Evolutionary conservation across 1,140 invertebrate species (phyloP).

Genomic region (Potamilus streckersoni): DNA sequence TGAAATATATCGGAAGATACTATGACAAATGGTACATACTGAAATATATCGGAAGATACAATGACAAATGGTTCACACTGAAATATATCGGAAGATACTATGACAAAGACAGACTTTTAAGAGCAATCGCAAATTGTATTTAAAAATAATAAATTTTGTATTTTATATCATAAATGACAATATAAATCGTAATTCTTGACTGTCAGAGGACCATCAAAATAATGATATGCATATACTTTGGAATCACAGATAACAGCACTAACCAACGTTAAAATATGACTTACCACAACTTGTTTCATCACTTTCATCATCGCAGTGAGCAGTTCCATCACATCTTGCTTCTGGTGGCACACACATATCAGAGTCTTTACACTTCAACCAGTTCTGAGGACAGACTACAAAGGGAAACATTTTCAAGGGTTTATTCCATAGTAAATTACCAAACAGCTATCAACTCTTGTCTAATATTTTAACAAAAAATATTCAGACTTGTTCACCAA

Average conservation of each 20-base stretch:
- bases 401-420: not conserved
- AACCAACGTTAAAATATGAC: not conserved
- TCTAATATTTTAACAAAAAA: too few species aligned
- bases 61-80: conserved; percentile 47
- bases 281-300: conserved; percentile 46
- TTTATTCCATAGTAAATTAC: too few species aligned
- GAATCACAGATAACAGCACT: not conserved
- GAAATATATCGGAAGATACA: too few species aligned
- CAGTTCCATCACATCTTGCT: conserved; percentile 34
- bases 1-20: too few species aligned
- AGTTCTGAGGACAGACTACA: conserved; percentile 30
- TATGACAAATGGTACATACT: conserved; percentile 48
- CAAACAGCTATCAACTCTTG: too few species aligned
- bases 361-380: conserved; percentile 29
- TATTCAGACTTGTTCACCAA: too few species aligned
- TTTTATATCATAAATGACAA: too few species aligned
- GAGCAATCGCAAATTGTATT: too few species aligned
- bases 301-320: conserved; percentile 45
- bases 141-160: too few species aligned
- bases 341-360: conserved; percentile 29
- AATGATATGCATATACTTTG: not conserved
- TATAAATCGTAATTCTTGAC: too few species aligned
- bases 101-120: not conserved
- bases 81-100: conserved; percentile 7
- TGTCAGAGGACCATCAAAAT: too few species aligned